Conservation (phyloP, 2,888 invertebrate species). For the Ellobium chinense region DNA sequence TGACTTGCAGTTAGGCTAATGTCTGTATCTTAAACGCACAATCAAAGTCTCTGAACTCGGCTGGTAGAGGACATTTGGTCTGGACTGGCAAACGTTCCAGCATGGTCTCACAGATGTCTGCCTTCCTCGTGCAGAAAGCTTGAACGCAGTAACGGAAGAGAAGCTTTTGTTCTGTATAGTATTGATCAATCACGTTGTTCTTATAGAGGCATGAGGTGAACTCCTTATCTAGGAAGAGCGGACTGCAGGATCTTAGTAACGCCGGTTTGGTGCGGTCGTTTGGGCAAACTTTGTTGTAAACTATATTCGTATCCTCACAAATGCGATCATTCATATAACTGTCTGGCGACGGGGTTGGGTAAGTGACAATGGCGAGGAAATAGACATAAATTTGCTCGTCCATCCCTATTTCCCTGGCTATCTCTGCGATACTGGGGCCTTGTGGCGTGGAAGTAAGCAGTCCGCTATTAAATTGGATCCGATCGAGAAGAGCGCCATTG, state of each 20-base stretch:
- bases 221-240: not conserved
- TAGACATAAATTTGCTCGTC: not conserved
- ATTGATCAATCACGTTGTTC: not conserved
- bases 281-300: not conserved
- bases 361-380: not conserved
- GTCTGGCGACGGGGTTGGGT: too few species aligned
- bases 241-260: not conserved
- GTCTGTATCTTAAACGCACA: not conserved
- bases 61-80: conserved; percentile 4
- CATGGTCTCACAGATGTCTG: not conserved
- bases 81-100: not conserved
- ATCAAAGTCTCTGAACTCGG: not conserved
- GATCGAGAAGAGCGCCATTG: not conserved
- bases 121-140: not conserved
- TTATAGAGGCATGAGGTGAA: not conserved
- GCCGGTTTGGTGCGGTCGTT: not conserved
- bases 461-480: conserved; percentile 1
- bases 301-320: not conserved
- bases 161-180: not conserved
- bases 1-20: not conserved
- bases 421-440: not conserved
- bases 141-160: conserved; percentile 14
- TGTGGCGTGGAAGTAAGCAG: conserved; percentile 1
- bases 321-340: not conserved
- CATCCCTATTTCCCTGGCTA: not conserved